phyloP scores from a whole-genome alignment of 2,888 invertebrate species.

The Lochmaea crataegi region DNA sequence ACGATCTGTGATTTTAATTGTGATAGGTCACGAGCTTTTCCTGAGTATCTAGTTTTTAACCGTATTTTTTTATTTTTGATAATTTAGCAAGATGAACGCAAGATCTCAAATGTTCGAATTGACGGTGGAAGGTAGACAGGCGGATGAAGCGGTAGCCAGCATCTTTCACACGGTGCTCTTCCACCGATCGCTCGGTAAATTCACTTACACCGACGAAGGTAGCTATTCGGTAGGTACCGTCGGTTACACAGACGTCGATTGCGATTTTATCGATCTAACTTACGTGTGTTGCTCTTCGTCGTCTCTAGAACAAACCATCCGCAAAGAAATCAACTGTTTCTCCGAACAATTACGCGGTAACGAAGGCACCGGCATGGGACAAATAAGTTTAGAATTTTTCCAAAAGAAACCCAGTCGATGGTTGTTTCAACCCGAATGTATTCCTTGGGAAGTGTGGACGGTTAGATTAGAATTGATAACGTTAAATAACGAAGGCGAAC shows the following conservation, averaged over 20 bases:
- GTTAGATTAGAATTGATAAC: constrained; percentile 89
- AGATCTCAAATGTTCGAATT: constrained; percentile 83
- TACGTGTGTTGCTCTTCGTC: constrained; percentile 94
- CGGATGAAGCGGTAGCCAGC: constrained; percentile 91
- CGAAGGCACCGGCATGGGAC: constrained; percentile 77
- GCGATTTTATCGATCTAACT: constrained; percentile 97
- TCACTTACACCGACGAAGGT: constrained; percentile 92
- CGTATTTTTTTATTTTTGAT: neutral
- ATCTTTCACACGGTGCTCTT: constrained; percentile 93
- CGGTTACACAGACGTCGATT: constrained; percentile 96
- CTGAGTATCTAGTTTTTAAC: constrained; percentile 26
- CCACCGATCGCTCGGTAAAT: constrained; percentile 91
- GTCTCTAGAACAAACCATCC: constrained; percentile 77
- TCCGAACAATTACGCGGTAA: constrained; percentile 81
- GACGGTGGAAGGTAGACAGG: constrained; percentile 90
- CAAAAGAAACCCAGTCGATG: constrained; percentile 91
- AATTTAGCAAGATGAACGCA: constrained; percentile 75
- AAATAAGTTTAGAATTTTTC: constrained; percentile 95
- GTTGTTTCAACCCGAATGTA: constrained; percentile 90
- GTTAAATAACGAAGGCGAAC: constrained; percentile 86
- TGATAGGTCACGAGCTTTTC: constrained; percentile 46
- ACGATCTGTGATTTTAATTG: constrained; percentile 46
- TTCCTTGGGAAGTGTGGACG: constrained; percentile 99
- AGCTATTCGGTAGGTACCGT: constrained; percentile 96
- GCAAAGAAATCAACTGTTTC: constrained; percentile 81